Conservation (phyloP, 2,113 vertebrate genomes). For the Eurystomus gularis region DNA sequence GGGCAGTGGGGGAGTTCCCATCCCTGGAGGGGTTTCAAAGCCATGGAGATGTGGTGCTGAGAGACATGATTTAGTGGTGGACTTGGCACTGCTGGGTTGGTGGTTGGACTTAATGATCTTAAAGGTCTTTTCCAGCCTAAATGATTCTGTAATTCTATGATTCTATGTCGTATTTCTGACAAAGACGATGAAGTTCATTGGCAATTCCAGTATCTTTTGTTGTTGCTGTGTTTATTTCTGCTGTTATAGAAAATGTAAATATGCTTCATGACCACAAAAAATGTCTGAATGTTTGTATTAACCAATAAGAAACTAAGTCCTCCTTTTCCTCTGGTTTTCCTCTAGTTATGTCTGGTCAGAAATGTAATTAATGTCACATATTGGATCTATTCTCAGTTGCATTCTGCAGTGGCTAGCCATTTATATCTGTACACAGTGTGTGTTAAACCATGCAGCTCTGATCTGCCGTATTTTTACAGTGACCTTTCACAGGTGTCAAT, state of each 20-base stretch:
- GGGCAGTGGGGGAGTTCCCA: background rate
- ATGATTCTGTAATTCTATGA: background rate
- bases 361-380: background rate
- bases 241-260: background rate
- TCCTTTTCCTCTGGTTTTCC: background rate
- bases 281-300: background rate
- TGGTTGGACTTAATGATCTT: background rate
- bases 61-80: background rate
- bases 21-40: background rate
- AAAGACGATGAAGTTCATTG: background rate
- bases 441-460: background rate
- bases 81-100: no score
- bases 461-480: background rate
- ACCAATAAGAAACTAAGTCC: background rate
- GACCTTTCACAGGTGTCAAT: background rate
- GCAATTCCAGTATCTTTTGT: background rate
- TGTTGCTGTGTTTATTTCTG: background rate
- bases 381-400: background rate
- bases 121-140: background rate
- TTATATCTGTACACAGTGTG: constrained; percentile 2
- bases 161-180: background rate
- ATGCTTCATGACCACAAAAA: background rate
- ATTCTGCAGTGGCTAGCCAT: background rate
- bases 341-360: background rate
- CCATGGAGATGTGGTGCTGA: background rate